Evolutionary conservation across 2,888 invertebrate species (phyloP).

Genomic region (Malacosoma neustria): DNA sequence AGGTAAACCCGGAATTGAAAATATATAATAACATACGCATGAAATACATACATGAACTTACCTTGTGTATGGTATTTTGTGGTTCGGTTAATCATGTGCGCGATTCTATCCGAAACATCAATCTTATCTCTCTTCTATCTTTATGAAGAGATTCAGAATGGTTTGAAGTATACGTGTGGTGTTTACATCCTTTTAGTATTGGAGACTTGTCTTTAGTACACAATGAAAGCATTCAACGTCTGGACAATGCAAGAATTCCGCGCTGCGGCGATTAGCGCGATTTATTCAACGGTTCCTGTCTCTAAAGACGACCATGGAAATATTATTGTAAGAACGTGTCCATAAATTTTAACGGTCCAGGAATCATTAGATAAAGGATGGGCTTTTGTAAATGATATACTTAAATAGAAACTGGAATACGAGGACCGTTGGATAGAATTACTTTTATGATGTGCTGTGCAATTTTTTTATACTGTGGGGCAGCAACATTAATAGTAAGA

Average conservation of each 20-base stretch:
- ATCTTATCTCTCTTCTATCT: constrained; percentile 56
- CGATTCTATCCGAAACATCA: constrained; percentile 71
- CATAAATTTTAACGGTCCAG: constrained; percentile 17
- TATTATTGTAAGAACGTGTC: constrained; percentile 2
- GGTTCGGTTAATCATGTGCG: too few relatives aligned
- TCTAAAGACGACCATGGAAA: constrained; percentile 21
- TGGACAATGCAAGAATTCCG: constrained; percentile 51
- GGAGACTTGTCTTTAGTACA: constrained; percentile 29
- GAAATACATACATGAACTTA: too few relatives aligned
- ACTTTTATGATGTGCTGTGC: too few relatives aligned
- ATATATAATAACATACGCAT: too few relatives aligned
- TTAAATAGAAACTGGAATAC: too few relatives aligned
- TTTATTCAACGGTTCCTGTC: constrained; percentile 59
- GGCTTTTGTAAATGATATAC: too few relatives aligned
- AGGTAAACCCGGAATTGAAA: too few relatives aligned
- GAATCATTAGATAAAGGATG: constrained; percentile 16
- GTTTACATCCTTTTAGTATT: constrained; percentile 20
- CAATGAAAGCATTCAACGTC: constrained; percentile 60
- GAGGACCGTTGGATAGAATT: too few relatives aligned
- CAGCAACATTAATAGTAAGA: too few relatives aligned
- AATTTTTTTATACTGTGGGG: too few relatives aligned
- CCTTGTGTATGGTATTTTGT: too few relatives aligned
- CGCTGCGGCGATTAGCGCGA: constrained; percentile 51
- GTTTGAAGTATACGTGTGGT: constrained; percentile 13
- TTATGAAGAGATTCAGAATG: constrained; percentile 12